Evolutionary conservation across 2,888 invertebrate genomes (phyloP).

Genomic region (Drosophila trichaetosa): DNA sequence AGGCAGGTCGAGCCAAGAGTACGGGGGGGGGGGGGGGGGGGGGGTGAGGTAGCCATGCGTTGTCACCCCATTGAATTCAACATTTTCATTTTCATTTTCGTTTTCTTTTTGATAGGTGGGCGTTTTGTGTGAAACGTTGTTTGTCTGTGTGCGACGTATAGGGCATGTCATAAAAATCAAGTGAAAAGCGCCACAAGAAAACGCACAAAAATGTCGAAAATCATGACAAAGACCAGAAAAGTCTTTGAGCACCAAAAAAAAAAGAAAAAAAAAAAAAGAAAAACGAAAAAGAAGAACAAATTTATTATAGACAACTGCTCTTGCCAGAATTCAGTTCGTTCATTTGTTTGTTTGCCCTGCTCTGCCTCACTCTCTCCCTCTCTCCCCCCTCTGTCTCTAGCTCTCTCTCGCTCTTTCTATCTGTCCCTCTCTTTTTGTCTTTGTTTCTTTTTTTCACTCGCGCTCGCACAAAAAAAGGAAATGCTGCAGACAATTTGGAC

Average conservation of each 20-base stretch:
- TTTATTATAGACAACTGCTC: slow-evolving; percentile 76
- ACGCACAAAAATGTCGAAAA: slow-evolving; percentile 59
- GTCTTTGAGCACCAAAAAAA: slow-evolving; percentile 7
- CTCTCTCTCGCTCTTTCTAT: too few species aligned
- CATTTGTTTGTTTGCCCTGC: slow-evolving; percentile 30
- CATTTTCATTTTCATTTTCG: slow-evolving; percentile 26
- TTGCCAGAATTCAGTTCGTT: slow-evolving; percentile 44
- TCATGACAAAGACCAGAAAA: slow-evolving; percentile 58
- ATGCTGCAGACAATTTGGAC: slow-evolving; percentile 56
- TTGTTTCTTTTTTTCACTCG: background rate
- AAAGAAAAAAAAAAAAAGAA: background rate
- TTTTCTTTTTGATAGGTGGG: slow-evolving; percentile 38
- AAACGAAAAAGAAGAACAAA: slow-evolving; percentile 22
- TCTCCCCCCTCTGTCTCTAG: background rate
- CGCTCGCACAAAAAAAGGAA: slow-evolving; percentile 8
- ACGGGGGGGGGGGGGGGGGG: too few species aligned
- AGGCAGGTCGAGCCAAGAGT: background rate
- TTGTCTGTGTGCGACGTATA: slow-evolving; percentile 41
- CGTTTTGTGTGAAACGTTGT: slow-evolving; percentile 32
- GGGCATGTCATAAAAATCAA: slow-evolving; percentile 72
- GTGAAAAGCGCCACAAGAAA: slow-evolving; percentile 39
- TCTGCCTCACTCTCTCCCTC: background rate
- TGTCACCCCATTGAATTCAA: slow-evolving; percentile 36
- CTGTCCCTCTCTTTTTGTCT: background rate
- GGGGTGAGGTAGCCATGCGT: background rate